Conservation (phyloP, 35 echinoderm and acorn worm species). For the Lytechinus variegatus region DNA sequence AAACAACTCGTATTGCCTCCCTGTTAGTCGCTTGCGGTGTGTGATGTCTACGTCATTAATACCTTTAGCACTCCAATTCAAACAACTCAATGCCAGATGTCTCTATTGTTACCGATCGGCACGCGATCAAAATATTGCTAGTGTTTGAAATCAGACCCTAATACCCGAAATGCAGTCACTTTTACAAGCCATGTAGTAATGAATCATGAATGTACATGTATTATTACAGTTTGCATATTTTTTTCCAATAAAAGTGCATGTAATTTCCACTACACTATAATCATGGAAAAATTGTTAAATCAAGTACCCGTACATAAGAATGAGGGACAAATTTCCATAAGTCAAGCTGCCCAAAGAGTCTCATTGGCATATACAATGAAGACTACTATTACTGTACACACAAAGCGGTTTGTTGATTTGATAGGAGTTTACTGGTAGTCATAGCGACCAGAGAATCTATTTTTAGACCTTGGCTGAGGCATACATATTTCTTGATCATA, state of each 20-base stretch:
- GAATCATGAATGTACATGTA: too few species aligned
- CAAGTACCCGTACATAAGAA: too few species aligned
- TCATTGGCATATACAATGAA: not conserved
- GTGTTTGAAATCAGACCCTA: not conserved
- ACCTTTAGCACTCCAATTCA: not conserved
- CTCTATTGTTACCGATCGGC: not conserved
- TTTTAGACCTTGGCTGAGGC: constrained; percentile 38
- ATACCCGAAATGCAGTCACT: not conserved
- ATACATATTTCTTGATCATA: not conserved
- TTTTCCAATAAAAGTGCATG: too few species aligned
- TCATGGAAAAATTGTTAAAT: too few species aligned
- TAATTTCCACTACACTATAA: too few species aligned
- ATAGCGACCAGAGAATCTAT: not conserved
- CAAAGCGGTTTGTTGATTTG: not conserved
- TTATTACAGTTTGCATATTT: too few species aligned
- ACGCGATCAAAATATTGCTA: not conserved
- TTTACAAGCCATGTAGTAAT: too few species aligned
- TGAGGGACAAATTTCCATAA: too few species aligned
- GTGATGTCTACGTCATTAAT: not conserved
- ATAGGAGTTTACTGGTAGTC: constrained; percentile 39
- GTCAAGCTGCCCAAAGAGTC: too few species aligned
- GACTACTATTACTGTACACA: not conserved
- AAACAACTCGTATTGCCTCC: not conserved
- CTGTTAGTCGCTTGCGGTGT: not conserved
- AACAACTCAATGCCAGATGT: not conserved